A percentile compares a stretch with the other conserved stretches of the same genome.
Evolutionary conservation across 2,113 vertebrate genomes (phyloP).

Genomic region (Microcebus lehilahytsara): DNA sequence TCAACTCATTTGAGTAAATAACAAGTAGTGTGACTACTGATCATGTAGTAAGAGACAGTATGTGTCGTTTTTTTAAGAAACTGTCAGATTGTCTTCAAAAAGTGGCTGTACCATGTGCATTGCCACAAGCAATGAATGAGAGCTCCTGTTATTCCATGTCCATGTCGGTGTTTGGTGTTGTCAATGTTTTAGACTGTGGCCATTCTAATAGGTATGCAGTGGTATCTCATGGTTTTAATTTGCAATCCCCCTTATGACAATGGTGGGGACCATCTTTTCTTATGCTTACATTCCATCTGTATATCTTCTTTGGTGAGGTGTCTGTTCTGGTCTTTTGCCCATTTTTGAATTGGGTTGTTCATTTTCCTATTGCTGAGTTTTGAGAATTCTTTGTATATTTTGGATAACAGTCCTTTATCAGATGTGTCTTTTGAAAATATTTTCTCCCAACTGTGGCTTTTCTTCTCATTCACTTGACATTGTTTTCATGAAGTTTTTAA

Average conservation of each 20-base stretch:
- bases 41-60: background rate
- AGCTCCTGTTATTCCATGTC: background rate
- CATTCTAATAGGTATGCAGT: background rate
- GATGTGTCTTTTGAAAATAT: background rate
- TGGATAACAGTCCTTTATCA: too few relatives aligned
- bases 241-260: background rate
- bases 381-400: background rate
- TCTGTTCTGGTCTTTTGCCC: background rate
- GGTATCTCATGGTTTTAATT: background rate
- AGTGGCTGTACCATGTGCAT: background rate
- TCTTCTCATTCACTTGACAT: background rate
- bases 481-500: background rate
- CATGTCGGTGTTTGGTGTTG: background rate
- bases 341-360: background rate
- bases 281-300: background rate
- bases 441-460: background rate
- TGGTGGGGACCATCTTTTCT: background rate
- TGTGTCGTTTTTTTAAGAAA: background rate
- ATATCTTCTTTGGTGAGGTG: background rate
- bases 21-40: background rate
- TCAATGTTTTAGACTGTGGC: background rate
- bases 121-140: background rate
- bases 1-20: background rate
- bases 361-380: background rate
- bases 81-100: background rate